A percentile compares a stretch with the other conserved stretches of the same genome.
Evolutionary conservation across 2,113 vertebrate genomes (phyloP).

Genomic region (Verasper variegatus): DNA sequence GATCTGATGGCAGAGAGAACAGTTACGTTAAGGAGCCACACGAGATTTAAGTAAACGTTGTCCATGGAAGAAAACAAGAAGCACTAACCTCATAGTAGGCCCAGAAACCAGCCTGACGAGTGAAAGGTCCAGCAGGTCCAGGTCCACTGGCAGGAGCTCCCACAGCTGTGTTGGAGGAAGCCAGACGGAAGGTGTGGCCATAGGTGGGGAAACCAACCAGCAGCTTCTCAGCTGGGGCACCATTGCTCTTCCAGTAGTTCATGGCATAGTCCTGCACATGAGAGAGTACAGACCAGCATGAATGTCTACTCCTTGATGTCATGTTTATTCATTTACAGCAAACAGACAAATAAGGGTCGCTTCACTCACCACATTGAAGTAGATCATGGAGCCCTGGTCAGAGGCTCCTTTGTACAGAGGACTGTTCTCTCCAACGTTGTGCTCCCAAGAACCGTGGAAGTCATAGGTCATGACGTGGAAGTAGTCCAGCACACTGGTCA

Average conservation of each 20-base stretch:
- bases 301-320: neutral
- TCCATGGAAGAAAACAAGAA: neutral
- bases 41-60: neutral
- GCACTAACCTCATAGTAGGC: conserved; percentile 85
- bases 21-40: neutral
- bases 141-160: conserved; percentile 80
- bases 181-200: conserved; percentile 80
- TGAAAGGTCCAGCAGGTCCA: conserved; percentile 83
- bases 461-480: conserved; percentile 86
- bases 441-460: conserved; percentile 82
- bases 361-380: conserved; percentile 83
- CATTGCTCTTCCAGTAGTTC: conserved; percentile 85
- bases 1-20: conserved; percentile 58
- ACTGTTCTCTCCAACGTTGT: conserved; percentile 82
- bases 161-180: conserved; percentile 73
- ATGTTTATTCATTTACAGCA: neutral
- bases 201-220: conserved; percentile 87
- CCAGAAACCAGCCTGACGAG: conserved; percentile 78
- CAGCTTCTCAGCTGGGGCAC: conserved; percentile 85
- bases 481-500: conserved; percentile 83
- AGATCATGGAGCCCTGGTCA: conserved; percentile 67
- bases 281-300: neutral
- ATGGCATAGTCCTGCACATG: conserved; percentile 81
- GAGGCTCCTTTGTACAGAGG: conserved; percentile 80
- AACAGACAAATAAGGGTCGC: neutral